These are phyloP conservation scores for Datnioides undecimradiatus DNA, from an alignment of 2,113 vertebrate genomes.

Conservation along the genomic window DNA sequence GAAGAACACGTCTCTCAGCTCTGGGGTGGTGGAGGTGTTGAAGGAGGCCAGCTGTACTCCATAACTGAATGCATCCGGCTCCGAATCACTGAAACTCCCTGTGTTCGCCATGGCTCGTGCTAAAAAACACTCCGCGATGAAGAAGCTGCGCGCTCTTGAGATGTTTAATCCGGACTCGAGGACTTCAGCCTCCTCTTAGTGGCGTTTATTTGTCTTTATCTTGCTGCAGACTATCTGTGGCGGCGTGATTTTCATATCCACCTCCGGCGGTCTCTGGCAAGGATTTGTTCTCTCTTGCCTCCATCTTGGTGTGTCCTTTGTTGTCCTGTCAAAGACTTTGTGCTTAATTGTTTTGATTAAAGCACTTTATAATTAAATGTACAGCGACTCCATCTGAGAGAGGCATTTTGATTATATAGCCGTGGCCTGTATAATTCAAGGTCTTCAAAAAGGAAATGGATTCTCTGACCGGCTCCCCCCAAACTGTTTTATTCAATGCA, in stretches of 20 bases:
- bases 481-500: constrained; percentile 25
- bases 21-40: too few relatives aligned
- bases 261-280: constrained; percentile 3
- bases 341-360: constrained; percentile 50
- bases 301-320: constrained; percentile 38
- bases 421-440: constrained; percentile 45
- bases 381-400: constrained; percentile 29
- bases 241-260: constrained; percentile 19
- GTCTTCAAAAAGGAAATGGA: constrained; percentile 43
- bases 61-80: too few relatives aligned
- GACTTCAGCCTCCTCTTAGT: background rate
- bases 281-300: constrained; percentile 30
- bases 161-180: too few relatives aligned
- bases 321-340: constrained; percentile 40
- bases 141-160: too few relatives aligned
- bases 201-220: constrained; percentile 7
- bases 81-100: too few relatives aligned
- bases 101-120: too few relatives aligned
- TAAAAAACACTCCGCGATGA: too few relatives aligned
- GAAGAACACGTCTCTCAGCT: too few relatives aligned
- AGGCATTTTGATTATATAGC: constrained; percentile 52
- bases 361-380: constrained; percentile 48
- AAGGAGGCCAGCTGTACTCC: too few relatives aligned
- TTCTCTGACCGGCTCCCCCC: constrained; percentile 20
- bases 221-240: constrained; percentile 11